Evolutionary conservation across 2,888 invertebrate species (phyloP).

Genomic region (Gryllus longicercus): DNA sequence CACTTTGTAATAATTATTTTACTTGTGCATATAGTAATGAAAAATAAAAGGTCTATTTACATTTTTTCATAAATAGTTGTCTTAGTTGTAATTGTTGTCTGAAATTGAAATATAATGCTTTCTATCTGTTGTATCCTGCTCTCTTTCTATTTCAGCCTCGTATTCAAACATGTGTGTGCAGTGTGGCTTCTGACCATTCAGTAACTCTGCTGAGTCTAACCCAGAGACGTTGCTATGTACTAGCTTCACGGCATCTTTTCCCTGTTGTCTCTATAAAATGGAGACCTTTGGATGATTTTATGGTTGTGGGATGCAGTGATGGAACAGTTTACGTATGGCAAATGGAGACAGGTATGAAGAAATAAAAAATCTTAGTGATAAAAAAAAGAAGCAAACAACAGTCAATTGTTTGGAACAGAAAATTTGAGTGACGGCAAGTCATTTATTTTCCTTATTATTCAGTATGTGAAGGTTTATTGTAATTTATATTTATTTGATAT

Average conservation of each 20-base stretch:
- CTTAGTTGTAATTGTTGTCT: no score
- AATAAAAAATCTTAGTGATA: neutral
- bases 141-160: constrained; percentile 63
- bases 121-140: neutral
- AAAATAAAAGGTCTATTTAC: no score
- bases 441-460: no score
- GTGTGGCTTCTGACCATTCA: constrained; percentile 96
- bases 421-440: no score
- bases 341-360: constrained; percentile 81
- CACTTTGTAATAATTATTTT: no score
- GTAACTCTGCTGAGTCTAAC: constrained; percentile 88
- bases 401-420: no score
- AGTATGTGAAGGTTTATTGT: no score
- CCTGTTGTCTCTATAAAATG: constrained; percentile 94
- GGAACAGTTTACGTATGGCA: constrained; percentile 99
- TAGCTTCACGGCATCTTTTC: constrained; percentile 91
- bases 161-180: constrained; percentile 91
- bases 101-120: no score
- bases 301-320: constrained; percentile 95
- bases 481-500: no score
- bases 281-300: constrained; percentile 95
- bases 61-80: no score
- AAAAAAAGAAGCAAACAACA: no score
- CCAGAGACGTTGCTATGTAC: constrained; percentile 90
- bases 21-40: no score